Conservation (phyloP, 2,797 vertebrate genomes). For the Etheostoma perlongum region DNA sequence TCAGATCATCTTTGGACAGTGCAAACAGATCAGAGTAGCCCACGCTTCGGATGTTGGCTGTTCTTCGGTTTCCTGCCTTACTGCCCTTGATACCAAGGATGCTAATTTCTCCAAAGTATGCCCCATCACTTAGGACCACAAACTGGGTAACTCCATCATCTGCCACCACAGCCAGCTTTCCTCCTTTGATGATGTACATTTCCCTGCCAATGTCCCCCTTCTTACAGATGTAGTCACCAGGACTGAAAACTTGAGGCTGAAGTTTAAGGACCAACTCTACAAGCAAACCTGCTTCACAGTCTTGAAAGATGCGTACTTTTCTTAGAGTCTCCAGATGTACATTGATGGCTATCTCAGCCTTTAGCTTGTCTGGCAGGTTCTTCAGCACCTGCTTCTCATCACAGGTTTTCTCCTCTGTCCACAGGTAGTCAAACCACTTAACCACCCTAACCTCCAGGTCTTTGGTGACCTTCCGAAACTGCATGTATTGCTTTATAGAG, state of each 20-base stretch:
- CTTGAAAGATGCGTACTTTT: conserved; percentile 97
- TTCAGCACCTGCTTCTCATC: conserved; percentile 95
- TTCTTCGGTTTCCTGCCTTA: conserved; percentile 95
- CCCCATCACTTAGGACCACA: conserved; percentile 94
- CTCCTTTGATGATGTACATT: conserved; percentile 98
- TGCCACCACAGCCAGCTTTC: conserved; percentile 94
- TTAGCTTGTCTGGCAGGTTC: conserved; percentile 95
- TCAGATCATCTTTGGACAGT: conserved; percentile 96
- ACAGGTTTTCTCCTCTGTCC: conserved; percentile 95
- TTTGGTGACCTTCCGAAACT: conserved; percentile 96
- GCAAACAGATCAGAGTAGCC: conserved; percentile 98
- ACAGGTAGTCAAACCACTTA: conserved; percentile 98
- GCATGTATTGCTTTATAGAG: conserved; percentile 97
- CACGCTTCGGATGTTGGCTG: conserved; percentile 96
- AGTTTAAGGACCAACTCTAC: conserved; percentile 95
- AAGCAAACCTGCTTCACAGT: conserved; percentile 96
- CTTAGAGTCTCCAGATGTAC: conserved; percentile 94
- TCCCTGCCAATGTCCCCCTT: conserved; percentile 97
- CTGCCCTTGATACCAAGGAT: conserved; percentile 98
- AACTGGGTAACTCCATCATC: conserved; percentile 97
- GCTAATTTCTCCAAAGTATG: conserved; percentile 98
- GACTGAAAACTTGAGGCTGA: conserved; percentile 94
- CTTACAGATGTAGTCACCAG: conserved; percentile 96
- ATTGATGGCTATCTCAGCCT: conserved; percentile 96
- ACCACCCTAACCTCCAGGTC: conserved; percentile 93